Evolutionary conservation across 2,113 vertebrate species (phyloP), one percentile per base, ranked within the genome.

Genomic region (Ceuthmochares aereus): DNA sequence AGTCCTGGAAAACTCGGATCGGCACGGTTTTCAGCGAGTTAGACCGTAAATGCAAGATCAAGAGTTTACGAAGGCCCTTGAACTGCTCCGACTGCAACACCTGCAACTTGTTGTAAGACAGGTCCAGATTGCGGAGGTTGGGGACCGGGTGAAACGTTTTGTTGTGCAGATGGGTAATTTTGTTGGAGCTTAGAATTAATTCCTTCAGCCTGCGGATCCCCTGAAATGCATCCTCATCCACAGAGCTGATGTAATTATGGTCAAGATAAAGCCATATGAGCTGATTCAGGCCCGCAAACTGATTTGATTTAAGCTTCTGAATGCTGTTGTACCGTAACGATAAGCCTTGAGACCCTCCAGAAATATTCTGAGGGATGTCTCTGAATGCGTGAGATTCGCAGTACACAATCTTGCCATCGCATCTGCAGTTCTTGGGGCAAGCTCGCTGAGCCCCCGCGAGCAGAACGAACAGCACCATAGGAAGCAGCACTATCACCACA

Each of bases 251-350:
- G 97, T 99, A 99, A 92, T 99, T 99, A 90, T 99, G 99, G 98
- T 99, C 99, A 12, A 99, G 99, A 97, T 99, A 99, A 47, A 99
- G 98, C 99, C 99, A 99, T 54, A 99, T 98, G 63, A 99, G 98
- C 97, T 99, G 99, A 81, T 99, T 98, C 88, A 99, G 99, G 94
- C 99, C 98, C 1, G 99, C 98, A 62, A 99, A 99, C 98, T 99
- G 99, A 96, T 98, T 98, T 36, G 98, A 97, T 89, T 99, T 98
- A 37, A 99, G 99, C 97, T 97, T 98, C 90, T 98, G 98, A 96
- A 99, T 98, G 98, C 99, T 99, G 98, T 99, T 99, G 98, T 99
- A 99, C 42, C 99, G 98, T 83, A 99, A 97, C 4, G 99, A 99
- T 84, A 99, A 98, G 94, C 99, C 99, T 96, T 99, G 99, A 14